These are phyloP conservation scores for Natrix natrix DNA, from an alignment of 2,797 vertebrate genomes.

Conservation along the genomic window DNA sequence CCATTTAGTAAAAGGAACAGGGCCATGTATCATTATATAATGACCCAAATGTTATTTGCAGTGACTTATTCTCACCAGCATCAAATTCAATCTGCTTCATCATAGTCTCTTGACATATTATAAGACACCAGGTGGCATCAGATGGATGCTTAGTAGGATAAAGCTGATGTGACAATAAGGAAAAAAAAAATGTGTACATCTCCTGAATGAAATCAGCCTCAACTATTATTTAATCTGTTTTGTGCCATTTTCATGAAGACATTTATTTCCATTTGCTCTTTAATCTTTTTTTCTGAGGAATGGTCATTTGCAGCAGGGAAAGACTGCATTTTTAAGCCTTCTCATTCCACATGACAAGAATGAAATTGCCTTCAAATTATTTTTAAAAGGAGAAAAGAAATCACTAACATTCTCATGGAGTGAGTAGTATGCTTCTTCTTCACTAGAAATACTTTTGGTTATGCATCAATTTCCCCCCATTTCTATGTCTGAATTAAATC, in stretches of 20 bases:
- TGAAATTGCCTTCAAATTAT: background rate
- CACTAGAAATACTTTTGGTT: background rate
- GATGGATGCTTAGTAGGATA: background rate
- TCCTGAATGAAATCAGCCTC: background rate
- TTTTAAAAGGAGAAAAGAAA: background rate
- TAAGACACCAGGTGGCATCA: background rate
- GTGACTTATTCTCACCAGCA: background rate
- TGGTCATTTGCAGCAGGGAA: background rate
- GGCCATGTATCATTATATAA: conserved; percentile 16
- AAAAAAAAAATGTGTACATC: background rate
- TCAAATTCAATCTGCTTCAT: conserved; percentile 16
- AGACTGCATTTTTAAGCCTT: background rate
- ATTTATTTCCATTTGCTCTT: background rate
- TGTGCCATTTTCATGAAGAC: background rate
- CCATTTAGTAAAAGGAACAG: background rate
- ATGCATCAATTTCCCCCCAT: background rate
- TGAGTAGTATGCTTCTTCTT: background rate
- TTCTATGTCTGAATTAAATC: background rate
- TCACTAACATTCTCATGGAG: background rate
- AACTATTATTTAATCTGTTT: background rate
- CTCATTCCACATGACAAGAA: background rate
- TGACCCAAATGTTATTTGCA: background rate
- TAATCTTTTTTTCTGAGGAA: background rate
- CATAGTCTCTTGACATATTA: background rate
- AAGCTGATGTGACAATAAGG: background rate